Evolutionary conservation across 1,140 invertebrate genomes (phyloP), one percentile per base, ranked within the genome.

Genomic region (Drosophila albomicans): DNA sequence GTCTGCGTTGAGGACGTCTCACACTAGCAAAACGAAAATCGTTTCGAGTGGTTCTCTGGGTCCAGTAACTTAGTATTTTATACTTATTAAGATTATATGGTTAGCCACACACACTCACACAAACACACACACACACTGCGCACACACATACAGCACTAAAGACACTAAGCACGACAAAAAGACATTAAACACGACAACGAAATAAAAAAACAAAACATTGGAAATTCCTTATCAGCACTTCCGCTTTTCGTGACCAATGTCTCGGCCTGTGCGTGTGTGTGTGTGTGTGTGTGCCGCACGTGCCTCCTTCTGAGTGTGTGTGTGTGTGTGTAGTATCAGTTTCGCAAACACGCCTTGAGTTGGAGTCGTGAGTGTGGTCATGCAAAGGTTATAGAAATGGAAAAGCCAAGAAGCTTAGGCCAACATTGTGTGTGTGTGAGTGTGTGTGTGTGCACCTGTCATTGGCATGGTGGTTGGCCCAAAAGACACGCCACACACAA

Each of bases 171-270:
- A 91, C 90, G 90, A 85, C 85, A 91, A 91, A 91, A 91, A 88
- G 89, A 91, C 90, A 91, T 91, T 91, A 91, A 91, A 91, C 89
- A 91, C 89, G 89, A 89, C 89, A 91, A 89, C 82, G 89, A 84
- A 89, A 91, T 90, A 91, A 80, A 69, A 78, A 68, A 85, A 73
- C 70, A 74, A 89, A 91, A 91, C 82, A 91, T 90, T 90, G 82
- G 86, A 82, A 81, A 78, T 87, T 91, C 68, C 90, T 91, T 91
- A 91, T 91, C 90, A 91, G 90, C 86, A 91, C 75, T 91, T 91
- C 90, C 90, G 90, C 80, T 88, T 91, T 89, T 91, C 90, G 90
- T 91, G 90, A 91, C 90, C 89, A 91, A 91, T 91, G 90, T 91
- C 89, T 91, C 56, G 77, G 35, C 46, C 57, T 62, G 70, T 66